Base-by-base conservation (phyloP, 2,888 invertebrate species). In the Apamea sordens region DNA sequence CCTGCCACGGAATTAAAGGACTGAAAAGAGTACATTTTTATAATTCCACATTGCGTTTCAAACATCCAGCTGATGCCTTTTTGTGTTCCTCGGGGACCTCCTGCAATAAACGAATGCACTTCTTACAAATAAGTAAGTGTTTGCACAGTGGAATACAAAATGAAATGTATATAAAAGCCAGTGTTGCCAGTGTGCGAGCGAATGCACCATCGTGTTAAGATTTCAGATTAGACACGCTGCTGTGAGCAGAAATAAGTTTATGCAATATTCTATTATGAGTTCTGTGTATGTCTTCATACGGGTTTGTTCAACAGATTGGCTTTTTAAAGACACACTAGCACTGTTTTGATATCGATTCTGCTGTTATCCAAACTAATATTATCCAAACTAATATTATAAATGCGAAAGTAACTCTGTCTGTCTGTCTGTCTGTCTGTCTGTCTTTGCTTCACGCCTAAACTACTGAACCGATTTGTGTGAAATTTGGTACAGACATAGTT, bases 251-350 rank as follows among this genome's bases (percentile, higher is more conserved):
- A 78, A 78, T 72, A 75, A 83, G 24, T 78, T 78, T 28, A 64
- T 74, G 68, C 79, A 75, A 73, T 79, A 69, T 41, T 61, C 68
- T 59, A 69, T 69, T 75, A 78, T 68, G 68, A 72, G 56, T 41
- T 71, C 28, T 36, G 44, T 28, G n/a, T 47, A n/a, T 47, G 15
- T 83, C 50, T 70, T 70, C 47, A 53, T 36, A 53, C 4, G 11
- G 24, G 41, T 28, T 68, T 70, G 50, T 82, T 68, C 15, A 36
- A 44, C 50, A 59, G 56, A 64, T 76, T 76, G 61, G 28, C 2
- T 67, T 67, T 77, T 36, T 21, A 21, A 53, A 44, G 10, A 44
- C 36, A 18, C 11, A 28, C 1, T 13, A 18, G 3, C 53, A 18
- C 10, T 50, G 41, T 32, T 21, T 41, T 32, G n/a, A 21, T 50